Evolutionary conservation across 1,140 invertebrate species (phyloP).

Genomic region (Lithobius niger): DNA sequence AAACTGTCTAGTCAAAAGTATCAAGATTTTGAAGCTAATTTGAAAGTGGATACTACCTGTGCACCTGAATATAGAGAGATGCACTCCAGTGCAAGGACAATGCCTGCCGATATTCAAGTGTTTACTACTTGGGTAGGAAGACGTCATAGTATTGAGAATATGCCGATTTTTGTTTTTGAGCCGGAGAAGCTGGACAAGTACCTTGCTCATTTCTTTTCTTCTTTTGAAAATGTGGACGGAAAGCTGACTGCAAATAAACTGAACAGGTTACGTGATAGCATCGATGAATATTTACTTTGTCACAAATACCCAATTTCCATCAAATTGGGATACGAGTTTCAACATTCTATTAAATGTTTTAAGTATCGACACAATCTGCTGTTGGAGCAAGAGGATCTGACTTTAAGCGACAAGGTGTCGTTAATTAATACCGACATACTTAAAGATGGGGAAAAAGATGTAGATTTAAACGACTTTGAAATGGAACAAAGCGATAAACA

Average conservation of each 20-base stretch:
- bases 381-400: not conserved
- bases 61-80: too few species aligned
- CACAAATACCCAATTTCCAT: not conserved
- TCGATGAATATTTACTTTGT: not conserved
- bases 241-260: not conserved
- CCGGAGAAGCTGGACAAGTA: not conserved
- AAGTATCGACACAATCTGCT: not conserved
- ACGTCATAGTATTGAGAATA: not conserved
- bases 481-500: not conserved
- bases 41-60: too few species aligned
- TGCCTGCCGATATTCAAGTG: not conserved
- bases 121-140: not conserved
- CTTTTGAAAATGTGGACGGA: not conserved
- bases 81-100: too few species aligned
- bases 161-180: not conserved
- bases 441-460: not conserved
- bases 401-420: too few species aligned
- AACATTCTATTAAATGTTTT: not conserved
- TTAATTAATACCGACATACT: too few species aligned
- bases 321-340: not conserved
- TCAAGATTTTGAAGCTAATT: too few species aligned
- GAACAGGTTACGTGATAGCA: not conserved
- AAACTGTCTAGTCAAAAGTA: too few species aligned
- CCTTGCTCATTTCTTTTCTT: not conserved
- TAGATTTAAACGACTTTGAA: not conserved